A percentile compares a stretch with the other conserved stretches of the same genome.
Conservation (phyloP, 2,888 invertebrate species). For the Nemurella pictetii region DNA sequence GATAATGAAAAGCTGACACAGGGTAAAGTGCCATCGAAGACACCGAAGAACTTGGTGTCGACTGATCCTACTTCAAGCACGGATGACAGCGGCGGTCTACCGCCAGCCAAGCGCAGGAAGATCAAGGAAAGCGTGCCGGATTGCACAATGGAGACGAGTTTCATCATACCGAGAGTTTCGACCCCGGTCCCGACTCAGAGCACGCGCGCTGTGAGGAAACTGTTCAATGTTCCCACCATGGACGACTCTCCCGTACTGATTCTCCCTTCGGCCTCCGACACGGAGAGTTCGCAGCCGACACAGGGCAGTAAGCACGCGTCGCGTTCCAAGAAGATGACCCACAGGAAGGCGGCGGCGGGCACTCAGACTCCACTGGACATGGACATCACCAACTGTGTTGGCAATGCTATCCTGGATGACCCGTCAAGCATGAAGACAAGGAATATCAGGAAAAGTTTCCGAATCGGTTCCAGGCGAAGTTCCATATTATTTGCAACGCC, state of each 20-base stretch:
- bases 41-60: not conserved
- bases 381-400: not conserved
- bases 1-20: not conserved
- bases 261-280: not conserved
- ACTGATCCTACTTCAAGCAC: not conserved
- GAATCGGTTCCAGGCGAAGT: not conserved
- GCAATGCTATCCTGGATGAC: not conserved
- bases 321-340: not conserved
- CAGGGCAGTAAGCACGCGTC: not conserved
- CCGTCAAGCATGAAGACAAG: not conserved
- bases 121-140: not conserved
- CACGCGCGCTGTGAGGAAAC: constrained; percentile 1
- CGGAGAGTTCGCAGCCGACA: not conserved
- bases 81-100: not conserved
- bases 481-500: not conserved
- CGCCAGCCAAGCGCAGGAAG: not conserved
- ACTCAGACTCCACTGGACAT: no score
- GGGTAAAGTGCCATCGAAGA: no score
- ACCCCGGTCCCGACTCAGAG: not conserved
- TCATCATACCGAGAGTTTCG: not conserved
- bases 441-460: not conserved
- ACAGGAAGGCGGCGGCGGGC: not conserved
- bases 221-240: not conserved
- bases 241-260: constrained; percentile 1
- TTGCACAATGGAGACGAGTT: not conserved